Base-by-base conservation (phyloP, 1,140 invertebrate genomes). In the Polypedilum vanderplanki region DNA sequence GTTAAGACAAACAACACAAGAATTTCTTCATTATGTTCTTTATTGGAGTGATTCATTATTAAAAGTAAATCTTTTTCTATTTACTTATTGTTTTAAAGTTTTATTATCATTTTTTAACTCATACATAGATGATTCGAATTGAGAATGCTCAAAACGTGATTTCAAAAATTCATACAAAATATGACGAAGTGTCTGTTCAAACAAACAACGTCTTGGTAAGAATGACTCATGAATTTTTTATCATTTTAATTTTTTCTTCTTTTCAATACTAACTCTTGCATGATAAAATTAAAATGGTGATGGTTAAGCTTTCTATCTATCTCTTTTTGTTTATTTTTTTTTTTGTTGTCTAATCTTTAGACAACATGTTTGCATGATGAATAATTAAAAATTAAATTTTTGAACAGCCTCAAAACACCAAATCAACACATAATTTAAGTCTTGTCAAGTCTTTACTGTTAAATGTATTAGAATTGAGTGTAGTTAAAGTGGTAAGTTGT, bases 1-100 rank as follows among this genome's bases (percentile, higher is more conserved):
- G 78, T 78, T 82, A 40, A 78, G 78, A 0, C 79, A 81, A 75
- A 80, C 81, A n/a, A 80, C 78, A 3, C 79, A 78, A 7, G 80
- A 80, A 64, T 78, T 82, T 41, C 78, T 80, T 9, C 80, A 81
- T 76, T 81, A 81, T 5, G 78, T 81, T 17, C 76, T 81, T 3
- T 81, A 78, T 9, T 77, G 81, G 22, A 80, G 81, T 74, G 79
- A 81, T 76, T 79, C 78, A 73, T 10, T 76, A 8, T 41, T 76
- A 3, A 76, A 76, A 67, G 76, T 76, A 75, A 75, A 18, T 5
- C 15, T 74, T 33, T 20, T 12, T 9, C n/a, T 57, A 17, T 2
- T 17, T 12, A n/a, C n/a, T 33, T 33, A 15, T 57, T 12, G 46
- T 15, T 67, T 67, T 8, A n/a, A 65, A n/a, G 4, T 67, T 67